Base-by-base conservation (phyloP, 2,113 vertebrate genomes). In the Ariopsis seemanni region DNA sequence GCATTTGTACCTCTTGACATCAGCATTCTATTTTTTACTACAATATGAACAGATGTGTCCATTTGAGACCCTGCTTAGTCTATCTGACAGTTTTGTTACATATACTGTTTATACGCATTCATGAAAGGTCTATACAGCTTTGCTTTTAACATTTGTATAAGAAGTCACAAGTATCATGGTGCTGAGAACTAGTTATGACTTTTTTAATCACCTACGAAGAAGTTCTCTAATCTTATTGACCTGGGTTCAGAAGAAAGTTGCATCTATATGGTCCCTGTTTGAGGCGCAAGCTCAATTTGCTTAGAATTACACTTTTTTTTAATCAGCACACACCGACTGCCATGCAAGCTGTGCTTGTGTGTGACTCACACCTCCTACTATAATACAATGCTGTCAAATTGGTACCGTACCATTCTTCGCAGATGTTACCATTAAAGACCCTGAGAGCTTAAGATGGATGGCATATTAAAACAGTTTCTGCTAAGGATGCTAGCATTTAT, bases 351-450 rank as follows among this genome's bases (percentile, higher is more conserved):
- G 48, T 60, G 48, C 74, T 25, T 62, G 15, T 63, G 58, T 62
- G 20, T 27, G n/a, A 48, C 80, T 27, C 25, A 85, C 18, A 30
- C 82, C 89, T 88, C 83, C 78, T 77, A 87, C 85, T 82, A 84
- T 82, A 55, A 57, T 42, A 82, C 71, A 88, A 88, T 57, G 22
- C 52, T n/a, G 48, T 79, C 86, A 89, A 69, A 86, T 67, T 88
- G 90, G 79, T 53, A 89, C 60, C 86, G 15, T 30, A 53, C 55
- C 62, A 34, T 53, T 12, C 69, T 52, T 62, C 12, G 27, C 85
- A 86, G 85, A 88, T 7, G 69, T 63, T 83, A 15, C 60, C 71
- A 85, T 79, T 60, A 53, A 80, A 69, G 48, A 15, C 87, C 67
- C 52, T 62, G 60, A 55, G 82, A 87, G 7, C 14, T 53, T 22